A percentile compares a stretch with the other conserved stretches of the same genome.
Evolutionary conservation across 1,140 invertebrate species (phyloP).

Genomic region (Drosophila pachea): DNA sequence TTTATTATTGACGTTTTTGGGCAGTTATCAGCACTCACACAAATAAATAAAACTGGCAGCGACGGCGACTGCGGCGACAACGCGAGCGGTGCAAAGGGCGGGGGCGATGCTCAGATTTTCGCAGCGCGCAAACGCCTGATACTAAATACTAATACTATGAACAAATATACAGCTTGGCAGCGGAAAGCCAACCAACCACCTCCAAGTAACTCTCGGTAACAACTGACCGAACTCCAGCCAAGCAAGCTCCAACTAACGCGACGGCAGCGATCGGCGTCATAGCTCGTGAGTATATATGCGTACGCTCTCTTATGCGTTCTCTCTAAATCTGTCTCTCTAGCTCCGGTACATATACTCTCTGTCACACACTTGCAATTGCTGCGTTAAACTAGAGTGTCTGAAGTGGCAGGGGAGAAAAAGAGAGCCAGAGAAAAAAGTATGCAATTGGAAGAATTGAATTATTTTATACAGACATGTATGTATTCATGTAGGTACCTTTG

Average conservation of each 20-base stretch:
- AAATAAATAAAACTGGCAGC: slow-evolving; percentile 31
- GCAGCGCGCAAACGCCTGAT: slow-evolving; percentile 54
- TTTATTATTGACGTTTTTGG: slow-evolving; percentile 42
- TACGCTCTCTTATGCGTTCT: neutral
- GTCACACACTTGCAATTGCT: neutral
- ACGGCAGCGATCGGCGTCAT: slow-evolving; percentile 1
- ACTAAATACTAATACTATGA: slow-evolving; percentile 43
- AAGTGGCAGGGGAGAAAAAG: slow-evolving; percentile 2
- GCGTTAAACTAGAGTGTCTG: slow-evolving; percentile 2
- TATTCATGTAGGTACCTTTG: neutral
- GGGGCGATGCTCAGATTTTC: slow-evolving; percentile 52
- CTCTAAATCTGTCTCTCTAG: neutral
- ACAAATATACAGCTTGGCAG: slow-evolving; percentile 31
- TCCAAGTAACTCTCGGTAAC: slow-evolving; percentile 68
- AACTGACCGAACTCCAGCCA: slow-evolving; percentile 45
- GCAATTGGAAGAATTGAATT: slow-evolving; percentile 40
- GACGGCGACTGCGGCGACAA: slow-evolving; percentile 52
- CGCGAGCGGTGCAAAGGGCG: slow-evolving; percentile 38
- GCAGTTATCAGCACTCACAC: slow-evolving; percentile 36
- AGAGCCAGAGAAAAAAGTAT: slow-evolving; percentile 9
- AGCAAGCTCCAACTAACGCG: slow-evolving; percentile 28
- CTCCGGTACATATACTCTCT: slow-evolving; percentile 13
- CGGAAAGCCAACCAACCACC: slow-evolving; percentile 60
- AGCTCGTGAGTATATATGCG: slow-evolving; percentile 8
- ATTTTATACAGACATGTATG: slow-evolving; percentile 9